These are phyloP conservation scores for Siderastrea radians DNA, from an alignment of 92 coral and sea anemone genomes.

Conservation along the genomic window DNA sequence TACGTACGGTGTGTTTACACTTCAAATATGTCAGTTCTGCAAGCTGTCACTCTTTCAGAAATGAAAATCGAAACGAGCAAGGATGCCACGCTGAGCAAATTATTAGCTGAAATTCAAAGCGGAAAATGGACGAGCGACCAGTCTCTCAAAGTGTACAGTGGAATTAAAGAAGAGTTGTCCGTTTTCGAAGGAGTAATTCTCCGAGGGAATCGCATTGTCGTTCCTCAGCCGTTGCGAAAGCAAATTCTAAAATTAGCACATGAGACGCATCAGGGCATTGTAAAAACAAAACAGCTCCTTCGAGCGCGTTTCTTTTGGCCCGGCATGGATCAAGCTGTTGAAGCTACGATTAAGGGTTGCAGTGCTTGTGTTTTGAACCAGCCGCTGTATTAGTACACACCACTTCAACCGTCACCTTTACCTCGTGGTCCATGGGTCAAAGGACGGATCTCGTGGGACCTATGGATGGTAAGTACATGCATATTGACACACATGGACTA, in stretches of 20 bases:
- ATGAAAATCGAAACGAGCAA: conserved; percentile 26
- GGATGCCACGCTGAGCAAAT: conserved; percentile 13
- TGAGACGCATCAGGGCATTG: conserved; percentile 70
- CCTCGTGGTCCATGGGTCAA: conserved; percentile 70
- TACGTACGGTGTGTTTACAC: conserved; percentile 38
- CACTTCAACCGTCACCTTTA: conserved; percentile 49
- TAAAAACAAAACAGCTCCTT: conserved; percentile 60
- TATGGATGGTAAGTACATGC: conserved; percentile 52
- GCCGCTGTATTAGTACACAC: conserved; percentile 59
- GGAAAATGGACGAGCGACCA: neutral
- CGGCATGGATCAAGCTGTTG: conserved; percentile 65
- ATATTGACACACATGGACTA: conserved; percentile 65
- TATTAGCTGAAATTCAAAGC: conserved; percentile 16
- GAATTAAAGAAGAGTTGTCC: conserved; percentile 15
- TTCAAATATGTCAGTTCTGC: conserved; percentile 26
- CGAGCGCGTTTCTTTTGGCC: conserved; percentile 66
- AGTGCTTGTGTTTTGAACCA: conserved; percentile 49
- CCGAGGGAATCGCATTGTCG: conserved; percentile 59
- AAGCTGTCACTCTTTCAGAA: conserved; percentile 39
- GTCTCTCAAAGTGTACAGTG: neutral
- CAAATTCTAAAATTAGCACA: conserved; percentile 50
- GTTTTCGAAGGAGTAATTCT: conserved; percentile 51
- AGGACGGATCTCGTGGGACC: conserved; percentile 73
- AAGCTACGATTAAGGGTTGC: conserved; percentile 57
- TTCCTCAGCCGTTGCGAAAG: conserved; percentile 46